A percentile compares a stretch with the other conserved stretches of the same genome.
These are phyloP conservation scores for Phrynocephalus versicolor DNA, from an alignment of 2,113 vertebrate genomes.

Conservation along the genomic window DNA sequence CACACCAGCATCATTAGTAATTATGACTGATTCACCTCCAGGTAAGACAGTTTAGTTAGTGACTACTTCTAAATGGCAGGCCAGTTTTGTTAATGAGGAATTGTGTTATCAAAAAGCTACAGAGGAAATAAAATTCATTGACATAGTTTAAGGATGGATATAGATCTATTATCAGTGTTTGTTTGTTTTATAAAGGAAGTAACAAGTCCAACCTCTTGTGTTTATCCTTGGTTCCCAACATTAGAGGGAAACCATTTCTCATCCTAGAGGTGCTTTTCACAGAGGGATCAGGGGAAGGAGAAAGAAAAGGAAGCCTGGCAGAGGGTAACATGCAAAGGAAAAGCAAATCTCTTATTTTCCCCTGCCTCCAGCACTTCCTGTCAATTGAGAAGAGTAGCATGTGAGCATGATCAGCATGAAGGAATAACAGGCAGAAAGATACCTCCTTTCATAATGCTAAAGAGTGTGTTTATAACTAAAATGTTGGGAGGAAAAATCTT, in stretches of 20 bases:
- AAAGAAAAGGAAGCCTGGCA: not conserved
- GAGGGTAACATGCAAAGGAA: not conserved
- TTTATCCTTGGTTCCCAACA: not conserved
- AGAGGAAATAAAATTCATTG: not conserved
- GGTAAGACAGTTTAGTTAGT: conserved; percentile 70
- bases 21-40: conserved; percentile 85
- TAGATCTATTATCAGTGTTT: not conserved
- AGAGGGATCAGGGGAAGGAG: not conserved
- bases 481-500: not conserved
- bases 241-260: not conserved
- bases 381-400: not conserved
- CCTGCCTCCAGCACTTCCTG: not conserved
- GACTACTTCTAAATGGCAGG: conserved; percentile 9
- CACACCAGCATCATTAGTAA: conserved; percentile 91
- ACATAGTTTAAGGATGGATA: not conserved
- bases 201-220: accelerated
- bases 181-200: not conserved
- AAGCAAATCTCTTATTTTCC: not conserved
- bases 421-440: not conserved
- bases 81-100: not conserved
- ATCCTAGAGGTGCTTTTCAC: not conserved
- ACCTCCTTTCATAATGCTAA: not conserved
- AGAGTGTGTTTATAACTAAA: too few species aligned
- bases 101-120: not conserved
- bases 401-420: not conserved